Evolutionary conservation across 2,113 vertebrate genomes (phyloP), one percentile per base, ranked within the genome.

Genomic region (Archilochus colubris): DNA sequence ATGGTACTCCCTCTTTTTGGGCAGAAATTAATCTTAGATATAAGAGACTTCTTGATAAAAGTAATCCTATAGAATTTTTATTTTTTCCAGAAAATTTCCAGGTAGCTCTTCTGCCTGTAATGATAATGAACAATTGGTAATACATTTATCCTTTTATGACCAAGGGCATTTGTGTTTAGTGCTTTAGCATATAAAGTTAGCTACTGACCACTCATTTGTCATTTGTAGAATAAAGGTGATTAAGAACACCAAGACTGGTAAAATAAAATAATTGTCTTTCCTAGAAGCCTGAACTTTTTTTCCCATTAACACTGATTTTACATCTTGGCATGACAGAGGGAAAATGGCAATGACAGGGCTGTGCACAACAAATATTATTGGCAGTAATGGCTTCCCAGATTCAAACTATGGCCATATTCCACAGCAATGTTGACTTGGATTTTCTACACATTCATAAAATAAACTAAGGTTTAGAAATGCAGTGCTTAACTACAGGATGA

Each of bases 151-250:
- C 50, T 90, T 81, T 81, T 79, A 93, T 87, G 82, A 96, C 72
- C 57, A 89, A 82, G 61, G 46, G 4, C 51, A 83, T 93, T 91
- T 80, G 4, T 46, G 79, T 93, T 89, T 80, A 90, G 67, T 66
- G 25, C 46, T 90, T 89, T 79, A 78, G 44, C 59, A 92, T 38
- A 74, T 83, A 18, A 83, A 86, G 43, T 84, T 91, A 51, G 33
- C 59, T 82, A 79, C 66, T 94, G 59, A 86, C 48, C 50, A 75
- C 87, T 86, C 9, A 51, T 78, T 76, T 94, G n/a, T 82, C 38
- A 77, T 82, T 94, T 73, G 24, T 82, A 84, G 59, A 96, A 95
- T 82, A 95, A 94, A 96, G 88, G 48, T 97, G 93, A 97, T 91
- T 91, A 96, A 98, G 94, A 93, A 96, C 69, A 94, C 25, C 69